Conservation (phyloP, 37 sponge, comb jelly and placozoan species). For the Tethya wilhelma region DNA sequence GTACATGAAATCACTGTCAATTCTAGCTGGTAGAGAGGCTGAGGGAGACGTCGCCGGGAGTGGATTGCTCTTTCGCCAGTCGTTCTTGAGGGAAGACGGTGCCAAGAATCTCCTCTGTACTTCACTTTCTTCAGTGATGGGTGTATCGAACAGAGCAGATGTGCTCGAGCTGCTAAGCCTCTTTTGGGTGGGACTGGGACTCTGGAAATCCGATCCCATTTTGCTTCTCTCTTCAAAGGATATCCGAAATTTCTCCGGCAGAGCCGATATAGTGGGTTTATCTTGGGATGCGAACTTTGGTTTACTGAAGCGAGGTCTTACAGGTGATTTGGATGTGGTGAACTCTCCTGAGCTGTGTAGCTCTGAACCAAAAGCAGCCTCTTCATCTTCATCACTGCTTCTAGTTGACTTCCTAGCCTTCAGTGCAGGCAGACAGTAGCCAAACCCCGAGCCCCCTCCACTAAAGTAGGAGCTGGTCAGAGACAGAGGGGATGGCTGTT, state of each 20-base stretch:
- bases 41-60: too few species aligned
- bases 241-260: slow-evolving; percentile 18
- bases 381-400: not conserved
- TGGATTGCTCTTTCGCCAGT: too few species aligned
- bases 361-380: not conserved
- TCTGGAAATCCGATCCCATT: too few species aligned
- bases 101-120: too few species aligned
- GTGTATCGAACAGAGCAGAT: not conserved
- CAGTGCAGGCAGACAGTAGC: slow-evolving; percentile 15
- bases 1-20: too few species aligned
- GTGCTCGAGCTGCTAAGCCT: not conserved
- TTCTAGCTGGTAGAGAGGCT: too few species aligned
- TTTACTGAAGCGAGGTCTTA: not conserved
- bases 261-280: not conserved
- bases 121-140: not conserved
- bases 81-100: too few species aligned
- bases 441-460: slow-evolving; percentile 5
- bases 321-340: not conserved
- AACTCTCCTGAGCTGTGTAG: not conserved
- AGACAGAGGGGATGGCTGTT: not conserved
- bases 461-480: not conserved
- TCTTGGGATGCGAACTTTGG: slow-evolving; percentile 9
- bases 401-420: not conserved
- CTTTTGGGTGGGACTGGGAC: not conserved
- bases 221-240: slow-evolving; percentile 27